These are phyloP conservation scores for Eubucco bourcierii DNA, from an alignment of 2,113 vertebrate species.

Conservation along the genomic window DNA sequence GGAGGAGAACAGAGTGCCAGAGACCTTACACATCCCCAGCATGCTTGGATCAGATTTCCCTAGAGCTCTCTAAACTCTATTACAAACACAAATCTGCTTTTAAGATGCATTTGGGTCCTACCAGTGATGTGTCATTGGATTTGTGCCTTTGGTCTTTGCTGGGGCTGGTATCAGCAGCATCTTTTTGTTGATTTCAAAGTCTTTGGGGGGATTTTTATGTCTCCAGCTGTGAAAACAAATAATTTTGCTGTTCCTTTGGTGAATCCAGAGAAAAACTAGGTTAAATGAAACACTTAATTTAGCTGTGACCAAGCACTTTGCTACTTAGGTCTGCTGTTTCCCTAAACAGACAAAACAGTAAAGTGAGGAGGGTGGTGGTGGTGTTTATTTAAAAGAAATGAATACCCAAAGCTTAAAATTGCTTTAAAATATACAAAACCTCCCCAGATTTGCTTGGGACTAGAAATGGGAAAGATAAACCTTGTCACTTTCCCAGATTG, in stretches of 20 bases:
- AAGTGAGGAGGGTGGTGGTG: neutral
- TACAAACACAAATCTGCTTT: neutral
- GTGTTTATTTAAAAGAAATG: neutral
- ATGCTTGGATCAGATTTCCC: too few relatives aligned
- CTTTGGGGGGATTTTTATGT: neutral
- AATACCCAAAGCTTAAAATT: neutral
- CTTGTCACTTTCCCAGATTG: neutral
- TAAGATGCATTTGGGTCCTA: neutral
- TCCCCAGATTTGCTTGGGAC: neutral
- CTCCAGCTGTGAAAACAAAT: neutral
- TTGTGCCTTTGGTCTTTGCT: rapidly evolving
- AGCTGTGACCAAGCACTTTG: neutral
- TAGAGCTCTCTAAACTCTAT: neutral
- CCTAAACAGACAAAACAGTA: neutral
- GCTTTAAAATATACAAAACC: neutral
- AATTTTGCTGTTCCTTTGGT: neutral
- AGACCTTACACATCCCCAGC: neutral
- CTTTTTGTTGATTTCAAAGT: neutral
- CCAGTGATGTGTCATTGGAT: rapidly evolving
- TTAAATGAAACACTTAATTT: neutral
- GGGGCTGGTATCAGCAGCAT: neutral
- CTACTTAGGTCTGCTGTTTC: neutral
- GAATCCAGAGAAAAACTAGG: neutral
- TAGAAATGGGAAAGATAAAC: neutral
- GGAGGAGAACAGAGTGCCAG: neutral